Evolutionary conservation across 2,113 vertebrate genomes (phyloP).

Genomic region (Lasiurus borealis): DNA sequence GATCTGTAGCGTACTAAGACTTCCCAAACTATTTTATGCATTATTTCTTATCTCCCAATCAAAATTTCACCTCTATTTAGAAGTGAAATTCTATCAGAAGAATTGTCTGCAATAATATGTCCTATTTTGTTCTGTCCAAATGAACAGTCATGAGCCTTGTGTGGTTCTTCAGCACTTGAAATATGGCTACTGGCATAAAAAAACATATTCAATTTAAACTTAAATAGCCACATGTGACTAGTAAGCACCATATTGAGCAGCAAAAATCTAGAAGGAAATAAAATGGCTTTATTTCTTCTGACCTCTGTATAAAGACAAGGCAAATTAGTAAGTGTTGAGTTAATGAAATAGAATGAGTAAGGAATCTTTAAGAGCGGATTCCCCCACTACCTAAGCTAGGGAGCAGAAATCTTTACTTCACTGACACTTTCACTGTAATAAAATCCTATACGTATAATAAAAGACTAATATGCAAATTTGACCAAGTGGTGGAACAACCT

Average conservation of each 20-base stretch:
- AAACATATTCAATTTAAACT: conserved; percentile 3
- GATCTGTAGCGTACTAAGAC: not conserved
- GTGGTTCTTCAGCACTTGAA: conserved; percentile 36
- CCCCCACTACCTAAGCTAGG: not conserved
- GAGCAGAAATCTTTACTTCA: not conserved
- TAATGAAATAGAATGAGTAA: conserved; percentile 24
- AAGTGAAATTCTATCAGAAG: not conserved
- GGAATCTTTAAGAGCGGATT: not conserved
- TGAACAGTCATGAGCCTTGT: not conserved
- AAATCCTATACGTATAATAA: not conserved
- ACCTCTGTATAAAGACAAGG: conserved; percentile 10
- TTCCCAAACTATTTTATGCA: conserved; percentile 13
- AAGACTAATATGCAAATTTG: too few relatives aligned
- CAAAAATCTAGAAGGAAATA: not conserved
- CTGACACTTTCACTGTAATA: not conserved
- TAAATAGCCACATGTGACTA: not conserved
- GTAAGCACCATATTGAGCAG: not conserved
- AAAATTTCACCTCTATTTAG: conserved; percentile 38
- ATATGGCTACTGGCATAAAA: not conserved
- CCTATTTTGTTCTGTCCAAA: not conserved
- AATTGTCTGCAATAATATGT: not conserved
- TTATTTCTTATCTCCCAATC: conserved; percentile 28
- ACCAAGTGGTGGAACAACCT: too few relatives aligned
- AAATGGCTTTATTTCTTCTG: conserved; percentile 7
- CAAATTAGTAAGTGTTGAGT: not conserved